A percentile compares a stretch with the other conserved stretches of the same genome.
These are phyloP conservation scores for Hybognathus amarus DNA, from an alignment of 2,797 vertebrate species.

Conservation along the genomic window DNA sequence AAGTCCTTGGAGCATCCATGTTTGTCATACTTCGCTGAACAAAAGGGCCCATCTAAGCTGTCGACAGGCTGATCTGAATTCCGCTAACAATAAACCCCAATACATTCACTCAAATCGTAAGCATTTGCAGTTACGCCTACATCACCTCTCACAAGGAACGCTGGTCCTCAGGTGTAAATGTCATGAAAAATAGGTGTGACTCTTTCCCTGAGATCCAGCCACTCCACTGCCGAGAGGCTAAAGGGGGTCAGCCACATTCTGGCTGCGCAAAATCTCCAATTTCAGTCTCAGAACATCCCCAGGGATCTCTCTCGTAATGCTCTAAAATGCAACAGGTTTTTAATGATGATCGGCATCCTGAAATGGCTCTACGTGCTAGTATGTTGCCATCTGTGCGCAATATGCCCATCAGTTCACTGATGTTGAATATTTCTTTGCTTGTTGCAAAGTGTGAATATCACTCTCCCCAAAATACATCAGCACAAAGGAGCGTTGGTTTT, in stretches of 20 bases:
- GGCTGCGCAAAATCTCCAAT: constrained; percentile 3
- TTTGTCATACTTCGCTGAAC: neutral
- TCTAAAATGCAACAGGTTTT: constrained; percentile 34
- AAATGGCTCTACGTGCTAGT: neutral
- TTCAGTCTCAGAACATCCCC: neutral
- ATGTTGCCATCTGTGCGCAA: constrained; percentile 21
- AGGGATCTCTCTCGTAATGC: neutral
- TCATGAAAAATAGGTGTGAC: constrained; percentile 73
- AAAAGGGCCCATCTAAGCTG: neutral
- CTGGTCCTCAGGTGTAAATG: constrained; percentile 71
- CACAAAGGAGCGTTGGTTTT: constrained; percentile 65
- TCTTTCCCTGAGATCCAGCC: constrained; percentile 29
- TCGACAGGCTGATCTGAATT: constrained; percentile 14
- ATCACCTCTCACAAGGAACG: constrained; percentile 50
- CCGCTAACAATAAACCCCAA: neutral
- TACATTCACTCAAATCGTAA: constrained; percentile 48
- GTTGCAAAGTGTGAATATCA: constrained; percentile 43
- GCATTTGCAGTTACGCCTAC: constrained; percentile 61
- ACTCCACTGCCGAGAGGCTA: neutral
- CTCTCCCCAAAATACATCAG: constrained; percentile 52
- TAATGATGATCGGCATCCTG: constrained; percentile 2
- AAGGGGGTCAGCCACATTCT: neutral
- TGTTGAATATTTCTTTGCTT: constrained; percentile 34
- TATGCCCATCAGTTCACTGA: constrained; percentile 33
- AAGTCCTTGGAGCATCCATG: neutral